Conservation (phyloP, 2,113 vertebrate species). For the Aptenodytes patagonicus region DNA sequence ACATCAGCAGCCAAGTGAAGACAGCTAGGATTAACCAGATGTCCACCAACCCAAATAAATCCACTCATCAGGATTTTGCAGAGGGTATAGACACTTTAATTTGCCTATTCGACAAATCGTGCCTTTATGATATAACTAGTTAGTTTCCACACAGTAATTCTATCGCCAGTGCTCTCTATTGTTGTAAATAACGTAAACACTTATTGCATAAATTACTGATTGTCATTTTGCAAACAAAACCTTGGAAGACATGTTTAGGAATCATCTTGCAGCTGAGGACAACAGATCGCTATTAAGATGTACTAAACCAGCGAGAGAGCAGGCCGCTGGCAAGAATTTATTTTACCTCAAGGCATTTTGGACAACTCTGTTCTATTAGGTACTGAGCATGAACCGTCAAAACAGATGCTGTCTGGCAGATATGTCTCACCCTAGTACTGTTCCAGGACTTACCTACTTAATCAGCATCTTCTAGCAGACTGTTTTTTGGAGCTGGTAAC, state of each 20-base stretch:
- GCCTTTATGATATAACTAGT: conserved; percentile 5
- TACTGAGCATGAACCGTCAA: not conserved
- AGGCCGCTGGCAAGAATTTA: conserved; percentile 40
- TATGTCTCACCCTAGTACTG: not conserved
- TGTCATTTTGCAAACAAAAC: conserved; percentile 24
- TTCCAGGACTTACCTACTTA: conserved; percentile 28
- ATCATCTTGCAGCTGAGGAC: conserved; percentile 25
- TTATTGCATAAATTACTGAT: conserved; percentile 21
- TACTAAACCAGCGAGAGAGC: not conserved
- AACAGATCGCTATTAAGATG: conserved; percentile 23
- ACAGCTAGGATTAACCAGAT: conserved; percentile 62
- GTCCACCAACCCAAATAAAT: conserved; percentile 60
- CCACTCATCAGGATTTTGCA: conserved; percentile 49
- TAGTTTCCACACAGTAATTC: not conserved
- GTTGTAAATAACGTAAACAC: not conserved
- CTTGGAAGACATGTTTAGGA: not conserved
- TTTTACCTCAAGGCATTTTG: conserved; percentile 30
- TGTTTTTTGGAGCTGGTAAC: not conserved
- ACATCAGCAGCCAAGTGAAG: conserved; percentile 38
- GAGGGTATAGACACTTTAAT: conserved; percentile 1
- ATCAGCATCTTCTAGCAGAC: conserved; percentile 10
- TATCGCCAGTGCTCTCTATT: not conserved
- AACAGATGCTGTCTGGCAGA: conserved; percentile 36
- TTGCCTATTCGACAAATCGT: conserved; percentile 25
- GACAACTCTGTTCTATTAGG: conserved; percentile 33